Conservation (phyloP, 2,888 invertebrate species). For the Beris chalybata region DNA sequence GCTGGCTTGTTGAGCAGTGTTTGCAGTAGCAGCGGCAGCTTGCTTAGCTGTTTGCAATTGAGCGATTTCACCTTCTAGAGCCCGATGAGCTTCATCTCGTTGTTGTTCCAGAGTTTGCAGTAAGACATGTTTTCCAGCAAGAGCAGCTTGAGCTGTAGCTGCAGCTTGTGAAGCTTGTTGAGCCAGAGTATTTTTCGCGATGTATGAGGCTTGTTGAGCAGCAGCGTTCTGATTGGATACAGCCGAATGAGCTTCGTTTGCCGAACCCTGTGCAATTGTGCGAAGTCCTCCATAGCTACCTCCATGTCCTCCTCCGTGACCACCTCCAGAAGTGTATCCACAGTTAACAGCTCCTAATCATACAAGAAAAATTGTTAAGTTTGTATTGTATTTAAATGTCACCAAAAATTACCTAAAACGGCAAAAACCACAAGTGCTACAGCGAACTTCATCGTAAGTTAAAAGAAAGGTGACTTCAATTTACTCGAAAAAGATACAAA, state of each 20-base stretch:
- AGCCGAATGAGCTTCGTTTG: too few relatives aligned
- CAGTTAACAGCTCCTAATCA: too few relatives aligned
- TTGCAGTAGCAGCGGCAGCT: slow-evolving; percentile 59
- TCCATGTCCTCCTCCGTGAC: slow-evolving; percentile 40
- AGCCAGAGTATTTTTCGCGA: too few relatives aligned
- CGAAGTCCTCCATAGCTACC: too few relatives aligned
- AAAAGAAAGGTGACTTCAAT: neutral
- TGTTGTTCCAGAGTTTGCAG: slow-evolving; percentile 69
- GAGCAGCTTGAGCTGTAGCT: slow-evolving; percentile 48
- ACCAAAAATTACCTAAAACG: neutral
- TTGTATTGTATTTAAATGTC: too few relatives aligned
- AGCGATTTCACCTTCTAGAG: slow-evolving; percentile 68
- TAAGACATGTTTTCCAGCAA: slow-evolving; percentile 65
- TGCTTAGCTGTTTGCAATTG: slow-evolving; percentile 62
- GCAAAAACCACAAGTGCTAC: neutral
- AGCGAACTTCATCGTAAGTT: neutral
- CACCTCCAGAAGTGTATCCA: too few relatives aligned
- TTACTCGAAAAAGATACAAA: too few relatives aligned
- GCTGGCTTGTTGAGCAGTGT: slow-evolving; percentile 70
- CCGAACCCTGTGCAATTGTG: too few relatives aligned
- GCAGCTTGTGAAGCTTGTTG: too few relatives aligned
- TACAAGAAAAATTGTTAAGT: too few relatives aligned
- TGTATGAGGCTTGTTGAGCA: too few relatives aligned
- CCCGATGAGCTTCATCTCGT: slow-evolving; percentile 67
- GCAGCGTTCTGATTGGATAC: too few relatives aligned